Conservation (phyloP, 2,888 invertebrate species). For the Siphonodentalium dalli region DNA sequence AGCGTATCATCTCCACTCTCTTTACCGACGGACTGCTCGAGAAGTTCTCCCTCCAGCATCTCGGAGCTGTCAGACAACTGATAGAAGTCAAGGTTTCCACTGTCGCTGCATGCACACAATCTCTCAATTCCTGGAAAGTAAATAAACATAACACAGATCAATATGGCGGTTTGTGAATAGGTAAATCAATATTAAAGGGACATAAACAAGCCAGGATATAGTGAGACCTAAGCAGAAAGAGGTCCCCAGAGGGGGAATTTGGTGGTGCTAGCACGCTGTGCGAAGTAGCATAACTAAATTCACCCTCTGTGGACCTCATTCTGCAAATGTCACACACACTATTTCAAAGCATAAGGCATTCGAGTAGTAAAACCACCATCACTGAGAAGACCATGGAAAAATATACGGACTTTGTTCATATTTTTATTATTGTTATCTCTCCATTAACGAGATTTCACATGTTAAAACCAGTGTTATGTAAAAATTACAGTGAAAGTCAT, state of each 20-base stretch:
- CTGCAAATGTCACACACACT: no score
- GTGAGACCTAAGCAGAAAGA: no score
- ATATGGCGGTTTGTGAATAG: not conserved
- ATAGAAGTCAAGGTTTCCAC: constrained; percentile 80
- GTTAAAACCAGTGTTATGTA: not conserved
- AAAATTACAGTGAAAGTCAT: no score
- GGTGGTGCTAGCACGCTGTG: no score
- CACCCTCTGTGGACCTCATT: no score
- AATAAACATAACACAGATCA: not conserved
- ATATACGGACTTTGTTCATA: no score
- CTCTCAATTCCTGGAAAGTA: constrained; percentile 76
- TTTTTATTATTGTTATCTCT: not conserved
- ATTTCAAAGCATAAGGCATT: not conserved
- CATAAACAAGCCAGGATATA: not conserved
- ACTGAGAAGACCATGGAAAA: no score
- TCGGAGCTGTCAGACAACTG: constrained; percentile 41
- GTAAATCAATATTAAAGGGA: not conserved
- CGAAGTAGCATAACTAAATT: no score
- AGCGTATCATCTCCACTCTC: no score
- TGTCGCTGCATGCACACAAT: constrained; percentile 82
- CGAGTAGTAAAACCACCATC: not conserved
- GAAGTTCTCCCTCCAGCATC: constrained; percentile 11
- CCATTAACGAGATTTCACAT: no score
- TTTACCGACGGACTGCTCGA: no score
- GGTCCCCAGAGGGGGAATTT: no score